These are phyloP conservation scores for Anser cygnoides DNA, from an alignment of 2,113 vertebrate genomes.

Conservation along the genomic window DNA sequence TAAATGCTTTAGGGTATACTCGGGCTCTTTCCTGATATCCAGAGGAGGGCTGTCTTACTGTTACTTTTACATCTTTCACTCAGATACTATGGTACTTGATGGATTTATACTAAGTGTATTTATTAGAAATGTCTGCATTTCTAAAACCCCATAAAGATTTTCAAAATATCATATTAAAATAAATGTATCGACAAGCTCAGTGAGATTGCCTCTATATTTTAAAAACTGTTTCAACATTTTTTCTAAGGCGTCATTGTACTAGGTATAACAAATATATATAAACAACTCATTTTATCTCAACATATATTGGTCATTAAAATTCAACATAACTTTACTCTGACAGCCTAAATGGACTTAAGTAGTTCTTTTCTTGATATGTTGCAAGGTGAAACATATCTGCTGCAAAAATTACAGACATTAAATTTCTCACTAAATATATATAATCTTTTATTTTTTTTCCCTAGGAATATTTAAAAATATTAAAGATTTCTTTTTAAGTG, in stretches of 20 bases:
- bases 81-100: background rate
- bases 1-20: background rate
- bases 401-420: background rate
- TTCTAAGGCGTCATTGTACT: background rate
- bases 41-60: background rate
- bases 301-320: background rate
- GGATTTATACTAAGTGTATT: background rate
- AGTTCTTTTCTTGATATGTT: background rate
- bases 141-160: background rate
- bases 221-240: background rate
- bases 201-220: background rate
- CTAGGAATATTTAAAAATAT: background rate
- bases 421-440: background rate
- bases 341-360: background rate
- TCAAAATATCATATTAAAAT: background rate
- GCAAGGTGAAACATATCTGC: background rate
- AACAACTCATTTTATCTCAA: background rate
- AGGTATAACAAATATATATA: background rate
- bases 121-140: background rate
- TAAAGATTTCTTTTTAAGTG: background rate
- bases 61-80: background rate
- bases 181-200: background rate
- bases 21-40: background rate
- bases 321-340: background rate
- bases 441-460: background rate